Percentiles rank a stretch among this genome's conserved stretches.
Evolutionary conservation across 2,113 vertebrate species (phyloP).

Genomic region (Halcyon senegalensis): DNA sequence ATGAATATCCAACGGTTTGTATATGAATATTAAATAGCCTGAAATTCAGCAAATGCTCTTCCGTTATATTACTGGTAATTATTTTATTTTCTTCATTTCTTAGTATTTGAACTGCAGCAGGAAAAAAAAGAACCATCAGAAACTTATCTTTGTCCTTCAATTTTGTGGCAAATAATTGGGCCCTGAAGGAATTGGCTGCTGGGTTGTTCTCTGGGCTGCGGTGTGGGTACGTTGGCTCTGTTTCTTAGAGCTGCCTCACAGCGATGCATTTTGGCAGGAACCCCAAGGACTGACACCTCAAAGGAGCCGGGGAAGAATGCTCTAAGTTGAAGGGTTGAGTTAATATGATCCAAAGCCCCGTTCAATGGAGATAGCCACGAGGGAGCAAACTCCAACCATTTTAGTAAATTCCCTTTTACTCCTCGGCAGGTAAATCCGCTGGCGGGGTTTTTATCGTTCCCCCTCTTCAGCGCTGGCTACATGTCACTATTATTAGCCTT

Average conservation of each 20-base stretch:
- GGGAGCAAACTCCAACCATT: background rate
- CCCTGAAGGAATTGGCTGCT: slow-evolving; percentile 58
- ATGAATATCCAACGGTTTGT: background rate
- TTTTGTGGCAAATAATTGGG: slow-evolving; percentile 66
- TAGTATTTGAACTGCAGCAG: background rate
- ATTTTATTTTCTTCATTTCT: background rate
- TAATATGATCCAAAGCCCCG: background rate
- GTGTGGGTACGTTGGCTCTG: background rate
- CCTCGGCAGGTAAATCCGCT: background rate
- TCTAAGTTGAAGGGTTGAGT: background rate
- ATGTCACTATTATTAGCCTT: background rate
- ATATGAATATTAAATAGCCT: background rate
- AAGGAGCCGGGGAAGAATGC: background rate
- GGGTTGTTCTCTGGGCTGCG: background rate
- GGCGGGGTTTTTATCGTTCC: background rate
- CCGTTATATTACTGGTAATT: background rate
- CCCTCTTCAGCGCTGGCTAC: background rate
- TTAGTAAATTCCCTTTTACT: background rate
- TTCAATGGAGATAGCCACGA: background rate
- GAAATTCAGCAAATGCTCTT: background rate
- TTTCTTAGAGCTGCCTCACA: background rate
- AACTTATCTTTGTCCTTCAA: slow-evolving; percentile 11
- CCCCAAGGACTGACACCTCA: slow-evolving; percentile 33
- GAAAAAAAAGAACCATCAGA: background rate
- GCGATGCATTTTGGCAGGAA: slow-evolving; percentile 51